Conservation (phyloP, 2,797 vertebrate genomes). For the Neosilurus mollespiculum region DNA sequence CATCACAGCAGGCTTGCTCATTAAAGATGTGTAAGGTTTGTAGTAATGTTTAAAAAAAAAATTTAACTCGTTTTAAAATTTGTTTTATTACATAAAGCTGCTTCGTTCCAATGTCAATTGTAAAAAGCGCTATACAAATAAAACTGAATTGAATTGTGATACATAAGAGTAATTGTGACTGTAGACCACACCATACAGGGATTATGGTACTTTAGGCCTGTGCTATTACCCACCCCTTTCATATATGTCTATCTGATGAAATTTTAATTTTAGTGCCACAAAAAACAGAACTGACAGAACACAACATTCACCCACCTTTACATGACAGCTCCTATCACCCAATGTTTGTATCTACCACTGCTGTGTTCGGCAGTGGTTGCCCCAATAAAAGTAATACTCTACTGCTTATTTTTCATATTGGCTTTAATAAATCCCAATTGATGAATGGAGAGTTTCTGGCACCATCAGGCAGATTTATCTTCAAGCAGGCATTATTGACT, state of each 20-base stretch:
- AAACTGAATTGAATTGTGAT: too few species aligned
- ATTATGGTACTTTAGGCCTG: not conserved
- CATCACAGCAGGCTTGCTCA: too few species aligned
- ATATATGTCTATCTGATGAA: not conserved
- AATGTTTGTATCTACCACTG: not conserved
- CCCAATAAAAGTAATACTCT: slow-evolving; percentile 38
- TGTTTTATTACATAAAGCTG: too few species aligned
- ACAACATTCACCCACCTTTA: slow-evolving; percentile 1
- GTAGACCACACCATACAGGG: not conserved
- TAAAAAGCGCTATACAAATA: too few species aligned
- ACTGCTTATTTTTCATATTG: slow-evolving; percentile 56
- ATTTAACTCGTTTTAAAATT: too few species aligned
- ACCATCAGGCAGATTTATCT: slow-evolving; percentile 70
- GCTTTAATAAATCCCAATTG: slow-evolving; percentile 68
- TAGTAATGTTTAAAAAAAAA: too few species aligned
- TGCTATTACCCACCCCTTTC: not conserved
- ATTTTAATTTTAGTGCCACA: not conserved
- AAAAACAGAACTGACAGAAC: not conserved
- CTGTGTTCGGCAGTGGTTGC: not conserved
- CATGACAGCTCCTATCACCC: slow-evolving; percentile 3
- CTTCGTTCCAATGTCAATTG: too few species aligned
- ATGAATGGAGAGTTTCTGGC: slow-evolving; percentile 72
- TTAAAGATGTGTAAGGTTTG: too few species aligned
- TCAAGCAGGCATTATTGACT: slow-evolving; percentile 60
- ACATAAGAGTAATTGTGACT: not conserved